A percentile compares a stretch with the other conserved stretches of the same genome.
These are phyloP conservation scores for Megaceryle torquata DNA, from an alignment of 2,113 vertebrate genomes.

Conservation along the genomic window DNA sequence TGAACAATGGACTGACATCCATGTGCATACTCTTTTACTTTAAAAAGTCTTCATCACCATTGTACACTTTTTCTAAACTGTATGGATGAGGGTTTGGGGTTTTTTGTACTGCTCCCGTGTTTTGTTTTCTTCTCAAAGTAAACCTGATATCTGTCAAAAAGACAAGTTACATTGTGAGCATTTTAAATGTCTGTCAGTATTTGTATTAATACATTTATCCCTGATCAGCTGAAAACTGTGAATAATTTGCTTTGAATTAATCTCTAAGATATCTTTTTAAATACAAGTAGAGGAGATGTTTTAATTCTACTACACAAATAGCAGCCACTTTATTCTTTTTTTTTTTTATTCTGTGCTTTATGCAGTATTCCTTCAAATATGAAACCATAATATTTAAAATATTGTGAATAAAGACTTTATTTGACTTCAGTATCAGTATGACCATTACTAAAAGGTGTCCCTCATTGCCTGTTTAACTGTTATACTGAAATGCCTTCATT, in stretches of 20 bases:
- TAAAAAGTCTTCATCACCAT: background rate
- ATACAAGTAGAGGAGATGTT: background rate
- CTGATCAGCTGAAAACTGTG: background rate
- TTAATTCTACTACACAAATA: background rate
- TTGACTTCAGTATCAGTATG: background rate
- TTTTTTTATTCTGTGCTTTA: background rate
- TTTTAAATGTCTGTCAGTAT: background rate
- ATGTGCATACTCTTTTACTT: background rate
- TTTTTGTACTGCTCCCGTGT: background rate
- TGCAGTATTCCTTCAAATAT: background rate
- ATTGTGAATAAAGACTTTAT: background rate
- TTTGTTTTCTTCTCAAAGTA: background rate
- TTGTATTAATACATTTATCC: background rate
- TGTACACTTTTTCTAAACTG: background rate
- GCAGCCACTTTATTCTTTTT: background rate
- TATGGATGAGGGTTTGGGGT: background rate
- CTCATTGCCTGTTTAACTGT: background rate
- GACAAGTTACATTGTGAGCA: background rate
- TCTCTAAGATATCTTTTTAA: background rate
- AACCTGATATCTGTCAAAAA: background rate
- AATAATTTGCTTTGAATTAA: background rate
- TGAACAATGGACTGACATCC: background rate
- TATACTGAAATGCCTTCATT: constrained; percentile 25
- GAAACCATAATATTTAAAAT: background rate
- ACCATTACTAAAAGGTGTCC: background rate